Percentiles rank a stretch among this genome's conserved stretches.
Conservation (phyloP, 2,113 vertebrate genomes). For the Atractosteus spatula region DNA sequence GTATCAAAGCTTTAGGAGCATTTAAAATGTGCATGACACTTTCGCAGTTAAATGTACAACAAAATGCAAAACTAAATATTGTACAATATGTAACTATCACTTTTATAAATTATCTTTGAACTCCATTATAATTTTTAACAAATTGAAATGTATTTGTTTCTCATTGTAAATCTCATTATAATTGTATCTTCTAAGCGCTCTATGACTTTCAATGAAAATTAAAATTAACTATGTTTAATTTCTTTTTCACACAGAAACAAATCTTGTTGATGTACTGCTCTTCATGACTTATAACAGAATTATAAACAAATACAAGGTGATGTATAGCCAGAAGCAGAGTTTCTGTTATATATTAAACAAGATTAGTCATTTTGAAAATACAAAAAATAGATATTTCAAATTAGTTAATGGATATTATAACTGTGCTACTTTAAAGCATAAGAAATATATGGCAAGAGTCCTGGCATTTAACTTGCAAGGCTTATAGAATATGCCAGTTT, state of each 20-base stretch:
- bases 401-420: not conserved
- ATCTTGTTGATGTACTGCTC: not conserved
- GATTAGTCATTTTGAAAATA: not conserved
- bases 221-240: slow-evolving; percentile 1
- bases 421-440: not conserved
- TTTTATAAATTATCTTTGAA: no score
- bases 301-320: not conserved
- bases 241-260: not conserved
- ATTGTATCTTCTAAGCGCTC: not conserved
- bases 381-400: not conserved
- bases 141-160: not conserved
- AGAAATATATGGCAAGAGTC: no score
- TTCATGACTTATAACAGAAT: not conserved
- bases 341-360: not conserved
- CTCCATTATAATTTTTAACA: no score
- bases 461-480: no score
- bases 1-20: no score
- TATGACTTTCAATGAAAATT: not conserved
- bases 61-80: no score
- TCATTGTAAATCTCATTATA: not conserved
- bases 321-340: not conserved
- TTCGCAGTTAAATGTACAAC: no score
- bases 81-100: no score
- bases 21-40: no score
- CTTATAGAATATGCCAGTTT: no score